Conservation (phyloP, 1,140 invertebrate species). For the Papilio aristodemus region DNA sequence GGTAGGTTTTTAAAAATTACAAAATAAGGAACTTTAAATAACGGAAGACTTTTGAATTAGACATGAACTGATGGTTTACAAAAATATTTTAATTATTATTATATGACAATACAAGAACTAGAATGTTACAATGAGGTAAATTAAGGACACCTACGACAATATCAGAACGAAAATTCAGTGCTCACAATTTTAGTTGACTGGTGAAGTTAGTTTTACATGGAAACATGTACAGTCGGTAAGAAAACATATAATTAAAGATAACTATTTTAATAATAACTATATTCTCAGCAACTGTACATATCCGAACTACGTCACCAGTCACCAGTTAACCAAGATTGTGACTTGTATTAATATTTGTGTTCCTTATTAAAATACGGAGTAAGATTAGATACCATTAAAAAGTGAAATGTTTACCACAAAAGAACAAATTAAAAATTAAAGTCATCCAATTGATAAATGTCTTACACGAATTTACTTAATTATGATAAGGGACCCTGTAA, state of each 20-base stretch:
- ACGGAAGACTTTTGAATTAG: no score
- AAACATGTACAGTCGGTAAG: no score
- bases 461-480: slow-evolving; percentile 26
- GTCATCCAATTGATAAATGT: slow-evolving; percentile 11
- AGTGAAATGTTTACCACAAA: slow-evolving; percentile 14
- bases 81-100: background rate
- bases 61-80: background rate
- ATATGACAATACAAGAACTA: background rate
- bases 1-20: no score
- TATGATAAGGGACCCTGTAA: slow-evolving; percentile 29
- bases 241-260: no score
- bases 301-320: no score
- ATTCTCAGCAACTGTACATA: no score
- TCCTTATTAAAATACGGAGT: slow-evolving; percentile 3
- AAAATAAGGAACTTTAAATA: no score
- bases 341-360: background rate
- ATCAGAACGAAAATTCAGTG: no score
- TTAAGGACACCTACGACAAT: background rate
- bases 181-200: no score
- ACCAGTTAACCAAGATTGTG: background rate
- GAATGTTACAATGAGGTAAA: background rate
- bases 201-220: no score
- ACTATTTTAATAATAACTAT: no score
- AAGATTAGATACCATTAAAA: background rate
- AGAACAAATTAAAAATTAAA: background rate